Base-by-base conservation (phyloP, 2,113 vertebrate species). In the Brienomyrus brachyistius region DNA sequence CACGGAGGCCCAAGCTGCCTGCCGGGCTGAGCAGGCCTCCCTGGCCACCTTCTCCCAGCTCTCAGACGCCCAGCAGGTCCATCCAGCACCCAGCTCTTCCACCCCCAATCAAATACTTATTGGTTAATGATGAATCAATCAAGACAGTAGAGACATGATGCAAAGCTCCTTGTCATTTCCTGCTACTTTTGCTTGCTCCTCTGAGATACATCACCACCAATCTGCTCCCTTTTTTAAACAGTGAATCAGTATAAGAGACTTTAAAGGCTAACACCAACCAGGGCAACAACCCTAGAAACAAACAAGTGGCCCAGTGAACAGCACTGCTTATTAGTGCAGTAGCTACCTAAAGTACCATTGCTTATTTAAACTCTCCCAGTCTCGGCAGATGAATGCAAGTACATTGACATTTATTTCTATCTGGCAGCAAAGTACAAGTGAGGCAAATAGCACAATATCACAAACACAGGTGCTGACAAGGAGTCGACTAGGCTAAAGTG, bases 21-120 rank as follows among this genome's bases (percentile, higher is more conserved):
- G 98, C 87, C 91, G 87, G 1, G 94, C 93, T 0, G 97, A 99
- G 89, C 97, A 94, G 0, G 98, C 97, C 1, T 93, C 90, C 1
- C 92, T 99, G 31, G 98, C 97, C 66, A 98, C 94, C 0, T 92
- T 97, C 52, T 92, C 51, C 50, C 98, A 99, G 93, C 94, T 99
- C 47, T 96, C 96, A 0, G 96, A 97, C 7, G 98, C 98, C 0
- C 98, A 99, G 91, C 97, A 99, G 98, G 98, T 98, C 84, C 89
- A 8, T 4, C 15, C 11, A 6, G 17, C 59, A 48, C n/a, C 43
- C 31, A 40, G 13, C 2, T 84, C 45, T n/a, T 23, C 43, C 45
- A 82, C 15, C 6, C 6, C 56, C n/a, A 11, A 56, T 21, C 19
- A n/a, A 66, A 27, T 10, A 10, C 23, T 66, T 66, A 66, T 10